Evolutionary conservation across 1,140 invertebrate genomes (phyloP).

Genomic region (Galendromus occidentalis): DNA sequence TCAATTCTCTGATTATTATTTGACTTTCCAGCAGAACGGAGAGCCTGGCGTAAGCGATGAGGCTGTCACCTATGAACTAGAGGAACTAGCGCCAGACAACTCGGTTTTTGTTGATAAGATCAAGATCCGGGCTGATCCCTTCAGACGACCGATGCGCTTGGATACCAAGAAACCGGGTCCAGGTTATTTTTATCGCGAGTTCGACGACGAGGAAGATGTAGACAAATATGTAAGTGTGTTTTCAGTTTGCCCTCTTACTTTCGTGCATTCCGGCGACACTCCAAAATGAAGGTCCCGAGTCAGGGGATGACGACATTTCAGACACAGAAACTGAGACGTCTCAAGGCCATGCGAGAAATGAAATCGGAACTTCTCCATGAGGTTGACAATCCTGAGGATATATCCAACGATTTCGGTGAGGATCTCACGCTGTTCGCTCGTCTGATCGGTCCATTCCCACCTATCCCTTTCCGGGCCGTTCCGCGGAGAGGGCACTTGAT

Average conservation of each 20-base stretch:
- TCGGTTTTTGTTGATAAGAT: constrained; percentile 24
- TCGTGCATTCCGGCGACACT: too few species aligned
- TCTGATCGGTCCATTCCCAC: too few species aligned
- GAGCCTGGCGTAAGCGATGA: constrained; percentile 11
- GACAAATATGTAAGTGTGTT: constrained; percentile 8
- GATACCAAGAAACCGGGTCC: constrained; percentile 90
- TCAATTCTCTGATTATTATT: too few species aligned
- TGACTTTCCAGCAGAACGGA: background rate
- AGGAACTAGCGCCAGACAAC: constrained; percentile 17
- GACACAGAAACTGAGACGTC: too few species aligned
- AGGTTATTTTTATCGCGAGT: constrained; percentile 38
- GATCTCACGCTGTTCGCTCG: background rate
- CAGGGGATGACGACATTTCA: too few species aligned
- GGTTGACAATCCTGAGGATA: too few species aligned
- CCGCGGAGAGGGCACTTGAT: too few species aligned
- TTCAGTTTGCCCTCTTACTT: too few species aligned
- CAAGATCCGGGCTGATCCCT: constrained; percentile 28
- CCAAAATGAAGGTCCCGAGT: too few species aligned
- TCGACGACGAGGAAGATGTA: constrained; percentile 23
- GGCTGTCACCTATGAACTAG: constrained; percentile 9
- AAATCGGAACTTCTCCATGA: too few species aligned
- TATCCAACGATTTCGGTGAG: background rate
- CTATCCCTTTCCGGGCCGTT: too few species aligned
- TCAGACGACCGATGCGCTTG: constrained; percentile 59
- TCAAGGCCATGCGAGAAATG: too few species aligned